Base-by-base conservation (phyloP, 2,113 vertebrate species). In the Mirza zaza region DNA sequence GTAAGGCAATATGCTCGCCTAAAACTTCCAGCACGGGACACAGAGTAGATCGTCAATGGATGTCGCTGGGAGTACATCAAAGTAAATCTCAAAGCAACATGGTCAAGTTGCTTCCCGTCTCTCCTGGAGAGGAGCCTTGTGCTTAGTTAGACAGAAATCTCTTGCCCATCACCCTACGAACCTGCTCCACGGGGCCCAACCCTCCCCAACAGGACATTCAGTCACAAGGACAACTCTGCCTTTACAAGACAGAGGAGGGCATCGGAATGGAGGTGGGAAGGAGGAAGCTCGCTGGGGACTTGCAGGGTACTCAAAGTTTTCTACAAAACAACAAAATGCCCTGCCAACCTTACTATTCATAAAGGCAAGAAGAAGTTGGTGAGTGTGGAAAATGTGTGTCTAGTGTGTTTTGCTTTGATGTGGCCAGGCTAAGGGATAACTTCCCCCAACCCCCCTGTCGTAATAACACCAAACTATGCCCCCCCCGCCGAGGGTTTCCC, bases 381-480 rank as follows among this genome's bases (percentile, higher is more conserved):
- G 32, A 39, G 27, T 13, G 59, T 29, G 3, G 50, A 36, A 67
- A 45, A 67, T 42, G n/a, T 0, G 0, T 32, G 0, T 15, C 18
- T 32, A n/a, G 14, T 23, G 6, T 29, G 55, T 14, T 61, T 39
- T 63, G 50, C 57, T 77, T n/a, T 65, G 68, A 70, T 15, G 63
- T 10, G 45, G 55, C 39, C 42, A 55, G 42, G 65, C 61, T 32
- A 9, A 45, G 14, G 0, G 36, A 18, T 4, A 20, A 45, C 21
- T 50, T 57, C 67, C 55, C 55, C 65, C 25, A 57, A 55, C 32
- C 36, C 20, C 3, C 48, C 20, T 0, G 0, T n/a, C 45, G n/a
- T 20, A 45, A 50, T 1, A 25, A 29, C 14, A 12, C 0, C 5
- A 55, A 39, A 55, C 23, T 27, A 48, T 0, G n/a, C 18, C 13